These are phyloP conservation scores for Andrena camellia DNA, from an alignment of 2,888 invertebrate genomes.

Conservation along the genomic window DNA sequence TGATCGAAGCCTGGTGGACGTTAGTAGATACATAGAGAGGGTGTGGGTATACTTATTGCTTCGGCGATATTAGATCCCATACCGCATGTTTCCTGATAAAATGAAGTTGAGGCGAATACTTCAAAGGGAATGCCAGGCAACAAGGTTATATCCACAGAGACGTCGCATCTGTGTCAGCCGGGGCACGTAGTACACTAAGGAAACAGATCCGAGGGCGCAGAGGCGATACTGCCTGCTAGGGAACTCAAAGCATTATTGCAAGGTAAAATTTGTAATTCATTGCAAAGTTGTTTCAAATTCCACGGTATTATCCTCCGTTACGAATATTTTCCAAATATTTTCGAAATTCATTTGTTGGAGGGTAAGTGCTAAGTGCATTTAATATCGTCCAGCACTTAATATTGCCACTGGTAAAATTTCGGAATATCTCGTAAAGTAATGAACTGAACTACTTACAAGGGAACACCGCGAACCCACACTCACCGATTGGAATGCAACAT, in stretches of 20 bases:
- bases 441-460: too few species aligned
- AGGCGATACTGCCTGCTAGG: constrained; percentile 23
- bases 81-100: constrained; percentile 74
- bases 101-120: constrained; percentile 70
- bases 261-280: constrained; percentile 12
- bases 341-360: too few species aligned
- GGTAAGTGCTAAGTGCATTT: too few species aligned
- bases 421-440: too few species aligned
- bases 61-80: constrained; percentile 76
- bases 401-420: too few species aligned
- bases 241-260: background rate
- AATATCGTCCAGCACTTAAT: too few species aligned
- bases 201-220: constrained; percentile 39
- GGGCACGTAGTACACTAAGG: constrained; percentile 43
- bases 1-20: constrained; percentile 38
- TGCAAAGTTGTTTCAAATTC: background rate
- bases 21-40: constrained; percentile 33
- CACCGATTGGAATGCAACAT: too few species aligned
- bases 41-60: constrained; percentile 59
- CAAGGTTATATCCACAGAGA: constrained; percentile 66
- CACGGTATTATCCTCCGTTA: background rate
- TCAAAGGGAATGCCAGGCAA: constrained; percentile 74
- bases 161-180: constrained; percentile 47
- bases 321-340: background rate
- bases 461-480: too few species aligned